Base-by-base conservation (phyloP, 1,140 invertebrate genomes). In the Stegodyphus dumicola region DNA sequence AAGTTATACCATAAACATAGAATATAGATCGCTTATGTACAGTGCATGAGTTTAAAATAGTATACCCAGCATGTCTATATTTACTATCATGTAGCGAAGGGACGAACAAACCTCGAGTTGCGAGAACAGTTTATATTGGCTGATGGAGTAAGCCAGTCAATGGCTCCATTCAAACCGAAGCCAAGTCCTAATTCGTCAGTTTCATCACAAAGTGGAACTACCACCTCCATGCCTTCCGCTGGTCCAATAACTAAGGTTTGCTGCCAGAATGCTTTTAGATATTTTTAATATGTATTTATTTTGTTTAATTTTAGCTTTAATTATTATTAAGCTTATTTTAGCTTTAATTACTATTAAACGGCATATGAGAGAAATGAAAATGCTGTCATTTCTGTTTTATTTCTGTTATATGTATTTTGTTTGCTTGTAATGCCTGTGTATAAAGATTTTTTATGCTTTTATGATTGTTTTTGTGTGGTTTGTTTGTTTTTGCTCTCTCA, bases 61-160 rank as follows among this genome's bases (percentile, higher is more conserved):
- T 73, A 73, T 69, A 73, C 49, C 74, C 84, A 73, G 84, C 84
- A 86, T 86, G 84, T 78, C 51, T 67, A 74, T 85, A n/a, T 86
- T 85, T 85, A 85, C 84, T 66, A 65, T 86, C 49, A 78, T 86
- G 33, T 70, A 98, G 98, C 97, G 92, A 99, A 99, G 93, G 98
- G 98, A 93, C 95, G 97, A 92, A 99, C 98, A 91, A 99, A 99
- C 93, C 96, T 99, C 92, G 98, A 99, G 93, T 94, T 99, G 90
- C 93, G 98, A 89, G 98, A 99, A 92, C 96, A 98, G 93, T 99
- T 99, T 93, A 98, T 99, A 91, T 92, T 99, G 93, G 97, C 98
- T 89, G 96, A 98, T 91, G 97, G 97, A 90, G 97, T 98, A 87
- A 98, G 96, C 90, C 97, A 99, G 93, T 96, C 95, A 90, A 98